These are phyloP conservation scores for Antheraea yamamai DNA, from an alignment of 2,888 invertebrate genomes.

Conservation along the genomic window DNA sequence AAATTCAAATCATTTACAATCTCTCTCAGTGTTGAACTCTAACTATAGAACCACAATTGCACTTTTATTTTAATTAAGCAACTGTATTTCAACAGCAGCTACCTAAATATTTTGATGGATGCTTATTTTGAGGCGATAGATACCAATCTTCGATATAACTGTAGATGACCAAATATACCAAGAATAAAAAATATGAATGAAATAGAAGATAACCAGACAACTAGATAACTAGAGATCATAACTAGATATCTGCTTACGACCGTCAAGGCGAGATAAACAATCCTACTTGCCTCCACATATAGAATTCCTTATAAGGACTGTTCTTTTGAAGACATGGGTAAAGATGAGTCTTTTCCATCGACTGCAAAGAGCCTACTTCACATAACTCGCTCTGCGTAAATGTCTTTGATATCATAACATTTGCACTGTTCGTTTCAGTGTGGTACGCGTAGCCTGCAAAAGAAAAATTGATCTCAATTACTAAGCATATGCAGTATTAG, in stretches of 20 bases:
- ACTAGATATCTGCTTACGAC: too few species aligned
- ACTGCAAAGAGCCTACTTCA: conserved; percentile 65
- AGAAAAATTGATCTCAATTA: background rate
- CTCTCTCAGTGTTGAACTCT: too few species aligned
- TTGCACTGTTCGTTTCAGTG: conserved; percentile 68
- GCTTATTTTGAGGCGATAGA: background rate
- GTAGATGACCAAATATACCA: background rate
- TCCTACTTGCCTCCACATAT: conserved; percentile 60
- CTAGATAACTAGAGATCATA: too few species aligned
- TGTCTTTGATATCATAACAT: conserved; percentile 59
- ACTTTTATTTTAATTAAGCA: background rate
- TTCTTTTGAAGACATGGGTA: conserved; percentile 53
- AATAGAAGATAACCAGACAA: too few species aligned
- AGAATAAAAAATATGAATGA: background rate
- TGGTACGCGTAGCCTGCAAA: conserved; percentile 75
- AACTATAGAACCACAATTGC: background rate
- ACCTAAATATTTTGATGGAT: background rate
- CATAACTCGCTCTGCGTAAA: conserved; percentile 73
- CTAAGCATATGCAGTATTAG: conserved; percentile 4
- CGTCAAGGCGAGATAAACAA: background rate
- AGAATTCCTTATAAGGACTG: conserved; percentile 68
- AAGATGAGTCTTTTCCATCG: conserved; percentile 49
- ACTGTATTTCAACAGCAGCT: background rate
- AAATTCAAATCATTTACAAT: too few species aligned
- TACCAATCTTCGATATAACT: background rate